phyloP scores from a whole-genome alignment of 2,888 invertebrate genomes.

The Malacosoma neustria region DNA sequence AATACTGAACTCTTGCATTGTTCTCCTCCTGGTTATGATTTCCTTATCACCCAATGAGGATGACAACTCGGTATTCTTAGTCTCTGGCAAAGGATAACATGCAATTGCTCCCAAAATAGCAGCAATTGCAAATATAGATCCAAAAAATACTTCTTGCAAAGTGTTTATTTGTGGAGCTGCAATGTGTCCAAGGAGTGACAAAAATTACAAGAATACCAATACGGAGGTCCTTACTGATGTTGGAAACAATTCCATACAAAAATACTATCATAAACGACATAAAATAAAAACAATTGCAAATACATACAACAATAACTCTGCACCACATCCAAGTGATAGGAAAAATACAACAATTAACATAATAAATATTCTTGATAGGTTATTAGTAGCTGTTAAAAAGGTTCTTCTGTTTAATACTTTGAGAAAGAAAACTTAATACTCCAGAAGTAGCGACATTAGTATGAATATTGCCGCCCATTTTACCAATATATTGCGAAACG shows the following conservation, averaged over 20 bases:
- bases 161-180: constrained; percentile 83
- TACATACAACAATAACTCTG: constrained; percentile 76
- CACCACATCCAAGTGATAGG: constrained; percentile 43
- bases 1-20: constrained; percentile 5
- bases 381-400: constrained; percentile 74
- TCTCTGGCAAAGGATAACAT: constrained; percentile 79
- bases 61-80: constrained; percentile 41
- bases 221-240: constrained; percentile 89
- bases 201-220: constrained; percentile 85
- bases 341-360: constrained; percentile 37
- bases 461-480: constrained; percentile 84
- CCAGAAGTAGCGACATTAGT: constrained; percentile 85
- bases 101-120: constrained; percentile 78
- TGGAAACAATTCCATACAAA: constrained; percentile 90
- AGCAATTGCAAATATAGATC: constrained; percentile 76
- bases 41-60: constrained; percentile 41
- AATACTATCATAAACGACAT: constrained; percentile 88
- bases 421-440: constrained; percentile 68
- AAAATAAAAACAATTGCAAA: constrained; percentile 85
- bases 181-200: constrained; percentile 87
- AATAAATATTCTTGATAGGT: constrained; percentile 39
- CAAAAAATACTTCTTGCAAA: constrained; percentile 41
- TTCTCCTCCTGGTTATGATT: constrained; percentile 15
- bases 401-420: constrained; percentile 76
- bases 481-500: constrained; percentile 84